Conservation (phyloP, 2,113 vertebrate species). For the Pollimyrus isidori region DNA sequence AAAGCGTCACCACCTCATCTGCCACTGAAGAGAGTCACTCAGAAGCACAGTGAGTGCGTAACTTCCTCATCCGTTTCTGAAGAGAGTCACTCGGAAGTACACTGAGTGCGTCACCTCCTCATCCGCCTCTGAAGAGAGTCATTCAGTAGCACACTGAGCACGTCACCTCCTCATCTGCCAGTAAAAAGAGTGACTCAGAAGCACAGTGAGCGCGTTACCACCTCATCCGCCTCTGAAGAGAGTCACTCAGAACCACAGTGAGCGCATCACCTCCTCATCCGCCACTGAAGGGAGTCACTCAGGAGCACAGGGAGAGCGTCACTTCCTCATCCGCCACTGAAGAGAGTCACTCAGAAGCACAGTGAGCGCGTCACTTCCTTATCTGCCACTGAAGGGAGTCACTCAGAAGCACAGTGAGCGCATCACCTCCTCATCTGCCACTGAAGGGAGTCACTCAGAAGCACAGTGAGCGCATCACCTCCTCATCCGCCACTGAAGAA, state of each 20-base stretch:
- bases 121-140: not conserved
- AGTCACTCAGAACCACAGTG: not conserved
- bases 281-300: not conserved
- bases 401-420: not conserved
- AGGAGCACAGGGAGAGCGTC: not conserved
- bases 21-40: too few relatives aligned
- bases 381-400: not conserved
- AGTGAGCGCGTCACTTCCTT: not conserved
- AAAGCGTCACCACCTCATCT: too few relatives aligned
- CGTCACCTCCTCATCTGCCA: too few relatives aligned
- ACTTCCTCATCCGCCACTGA: too few relatives aligned
- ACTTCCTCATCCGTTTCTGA: not conserved
- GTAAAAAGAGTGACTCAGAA: not conserved
- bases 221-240: not conserved
- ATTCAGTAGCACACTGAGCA: not conserved
- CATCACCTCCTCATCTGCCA: too few relatives aligned
- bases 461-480: not conserved
- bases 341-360: not conserved
- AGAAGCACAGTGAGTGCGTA: not conserved
- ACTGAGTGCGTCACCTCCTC: not conserved
- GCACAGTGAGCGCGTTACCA: not conserved
- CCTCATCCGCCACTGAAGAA: too few relatives aligned
- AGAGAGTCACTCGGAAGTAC: not conserved
- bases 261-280: not conserved
- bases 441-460: not conserved